Evolutionary conservation across 1,140 invertebrate genomes (phyloP), one percentile per base, ranked within the genome.

Genomic region (Leptoteleia sp.): DNA sequence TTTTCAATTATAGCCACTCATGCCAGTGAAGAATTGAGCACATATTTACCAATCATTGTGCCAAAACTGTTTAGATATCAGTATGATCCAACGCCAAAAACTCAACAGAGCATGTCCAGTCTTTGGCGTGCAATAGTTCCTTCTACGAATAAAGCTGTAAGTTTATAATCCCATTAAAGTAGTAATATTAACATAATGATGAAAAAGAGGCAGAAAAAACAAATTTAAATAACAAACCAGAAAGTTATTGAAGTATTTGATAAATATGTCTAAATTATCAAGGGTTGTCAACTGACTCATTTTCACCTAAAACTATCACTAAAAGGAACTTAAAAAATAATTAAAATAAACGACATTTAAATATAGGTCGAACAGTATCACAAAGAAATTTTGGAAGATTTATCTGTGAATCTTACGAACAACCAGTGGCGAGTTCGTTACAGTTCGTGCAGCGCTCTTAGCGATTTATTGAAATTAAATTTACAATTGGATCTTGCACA

Each of bases 111-210:
- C 6, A 98, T 98, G 96, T 91, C 93, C 29, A 93, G 93, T 70
- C 98, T 98, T 83, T 98, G 97, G 97, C 93, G 94, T 73, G 93
- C 95, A 7, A 91, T 98, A 43, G 96, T 98, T 15, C 92, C 92
- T 33, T 96, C 97, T 79, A 94, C 94, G n/a, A 92, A 93, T 65
- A 95, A 96, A 89, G 94, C 94, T 12, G 95, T 95, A 82, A 91
- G 91, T 55, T 19, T 25, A 3, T 25, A 25, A 25, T 25, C n/a
- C n/a, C n/a, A n/a, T n/a, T n/a, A n/a, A n/a, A n/a, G n/a, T n/a
- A n/a, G n/a, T n/a, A n/a, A n/a, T n/a, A n/a, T n/a, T n/a, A n/a
- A n/a, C n/a, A n/a, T n/a, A n/a, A n/a, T n/a, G n/a, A n/a, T n/a
- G n/a, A n/a, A n/a, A n/a, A n/a, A n/a, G n/a, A n/a, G n/a, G n/a